Percentiles rank a stretch among this genome's conserved stretches.
These are phyloP conservation scores for Eurypyga helias DNA, from an alignment of 2,113 vertebrate species.

Conservation along the genomic window DNA sequence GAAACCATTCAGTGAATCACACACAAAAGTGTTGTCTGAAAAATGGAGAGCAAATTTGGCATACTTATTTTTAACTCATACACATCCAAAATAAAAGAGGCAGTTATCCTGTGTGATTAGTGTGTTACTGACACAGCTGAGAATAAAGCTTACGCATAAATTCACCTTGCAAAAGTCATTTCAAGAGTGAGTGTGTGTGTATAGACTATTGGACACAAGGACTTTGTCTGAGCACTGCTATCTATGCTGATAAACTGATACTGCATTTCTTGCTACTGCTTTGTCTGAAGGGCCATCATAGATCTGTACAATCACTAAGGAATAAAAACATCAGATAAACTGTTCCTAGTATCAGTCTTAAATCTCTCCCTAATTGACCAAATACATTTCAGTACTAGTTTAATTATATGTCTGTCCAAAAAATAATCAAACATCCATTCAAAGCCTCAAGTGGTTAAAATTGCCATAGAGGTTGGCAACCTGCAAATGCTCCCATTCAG, in stretches of 20 bases:
- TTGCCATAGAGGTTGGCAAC: background rate
- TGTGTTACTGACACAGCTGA: background rate
- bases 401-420: slow-evolving; percentile 48
- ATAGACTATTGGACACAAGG: background rate
- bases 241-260: slow-evolving; percentile 32
- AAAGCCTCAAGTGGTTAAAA: background rate
- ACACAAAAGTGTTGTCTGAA: background rate
- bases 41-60: background rate
- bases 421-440: slow-evolving; percentile 10
- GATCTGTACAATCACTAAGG: background rate
- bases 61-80: background rate
- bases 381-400: slow-evolving; percentile 29
- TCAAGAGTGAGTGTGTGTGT: background rate
- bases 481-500: background rate
- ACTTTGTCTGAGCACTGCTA: slow-evolving; percentile 35
- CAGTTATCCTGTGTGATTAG: background rate
- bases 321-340: slow-evolving; percentile 49
- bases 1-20: background rate
- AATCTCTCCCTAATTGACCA: slow-evolving; percentile 32
- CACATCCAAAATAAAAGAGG: background rate
- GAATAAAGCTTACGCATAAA: slow-evolving; percentile 33
- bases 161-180: slow-evolving; percentile 52
- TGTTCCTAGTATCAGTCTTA: background rate
- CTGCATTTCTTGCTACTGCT: background rate
- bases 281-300: slow-evolving; percentile 37